Evolutionary conservation across 2,797 vertebrate species (phyloP).

Genomic region (Xyrichtys novacula): DNA sequence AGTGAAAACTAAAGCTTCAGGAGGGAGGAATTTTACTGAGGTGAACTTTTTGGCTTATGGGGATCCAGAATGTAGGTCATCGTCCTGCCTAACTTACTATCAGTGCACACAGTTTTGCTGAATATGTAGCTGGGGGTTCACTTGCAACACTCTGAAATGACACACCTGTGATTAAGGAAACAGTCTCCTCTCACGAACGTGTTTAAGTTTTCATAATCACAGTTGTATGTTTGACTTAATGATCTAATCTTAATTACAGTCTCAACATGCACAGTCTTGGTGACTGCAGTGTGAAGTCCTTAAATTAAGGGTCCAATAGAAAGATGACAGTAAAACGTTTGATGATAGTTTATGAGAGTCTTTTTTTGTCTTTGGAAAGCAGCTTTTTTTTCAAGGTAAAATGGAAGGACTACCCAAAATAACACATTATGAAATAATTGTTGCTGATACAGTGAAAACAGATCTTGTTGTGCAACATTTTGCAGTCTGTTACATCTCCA

Average conservation of each 20-base stretch:
- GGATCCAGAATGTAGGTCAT: conserved; percentile 45
- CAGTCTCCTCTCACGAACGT: conserved; percentile 55
- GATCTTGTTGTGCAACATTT: conserved; percentile 67
- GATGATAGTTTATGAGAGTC: conserved; percentile 39
- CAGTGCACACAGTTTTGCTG: conserved; percentile 54
- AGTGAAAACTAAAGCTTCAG: conserved; percentile 16
- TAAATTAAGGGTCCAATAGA: conserved; percentile 63
- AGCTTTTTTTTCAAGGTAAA: conserved; percentile 33
- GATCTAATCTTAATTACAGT: conserved; percentile 70
- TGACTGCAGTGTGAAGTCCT: conserved; percentile 50
- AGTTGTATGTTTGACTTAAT: conserved; percentile 69
- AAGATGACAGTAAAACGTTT: conserved; percentile 54
- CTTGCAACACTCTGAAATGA: conserved; percentile 53
- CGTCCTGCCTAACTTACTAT: conserved; percentile 8
- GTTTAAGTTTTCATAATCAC: conserved; percentile 69
- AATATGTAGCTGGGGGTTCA: conserved; percentile 52
- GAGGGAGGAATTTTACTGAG: conserved; percentile 9
- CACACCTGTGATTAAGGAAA: conserved; percentile 63
- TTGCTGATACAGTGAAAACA: conserved; percentile 57
- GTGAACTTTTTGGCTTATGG: conserved; percentile 33
- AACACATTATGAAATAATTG: conserved; percentile 64
- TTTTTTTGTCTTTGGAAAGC: conserved; percentile 49
- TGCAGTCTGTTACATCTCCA: conserved; percentile 61
- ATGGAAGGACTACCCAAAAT: conserved; percentile 63
- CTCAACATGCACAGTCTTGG: conserved; percentile 47